Conservation (phyloP, 2,888 invertebrate genomes). For the Morpho achilles region DNA sequence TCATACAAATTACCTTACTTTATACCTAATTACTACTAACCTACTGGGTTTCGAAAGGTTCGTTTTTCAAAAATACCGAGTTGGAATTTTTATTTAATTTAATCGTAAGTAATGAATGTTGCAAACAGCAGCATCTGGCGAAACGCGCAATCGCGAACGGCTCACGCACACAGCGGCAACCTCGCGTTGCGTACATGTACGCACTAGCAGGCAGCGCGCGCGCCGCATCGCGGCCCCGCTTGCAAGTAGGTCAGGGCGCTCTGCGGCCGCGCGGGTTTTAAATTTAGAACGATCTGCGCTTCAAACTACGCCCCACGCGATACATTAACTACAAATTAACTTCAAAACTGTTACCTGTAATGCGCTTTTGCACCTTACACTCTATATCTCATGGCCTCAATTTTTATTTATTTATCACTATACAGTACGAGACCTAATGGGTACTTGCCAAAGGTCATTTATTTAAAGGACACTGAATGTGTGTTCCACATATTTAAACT, state of each 20-base stretch:
- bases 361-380: constrained; percentile 32
- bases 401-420: too few species aligned
- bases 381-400: neutral
- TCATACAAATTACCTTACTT: neutral
- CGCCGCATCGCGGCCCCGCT: constrained; percentile 77
- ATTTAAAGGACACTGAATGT: constrained; percentile 19
- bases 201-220: constrained; percentile 59
- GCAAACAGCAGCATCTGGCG: constrained; percentile 73
- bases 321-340: constrained; percentile 60
- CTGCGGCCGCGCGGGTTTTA: constrained; percentile 76
- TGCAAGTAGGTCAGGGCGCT: constrained; percentile 78
- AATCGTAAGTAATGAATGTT: constrained; percentile 51
- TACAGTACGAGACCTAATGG: constrained; percentile 7
- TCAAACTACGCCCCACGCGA: constrained; percentile 69
- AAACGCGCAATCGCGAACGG: constrained; percentile 69
- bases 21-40: neutral
- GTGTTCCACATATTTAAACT: constrained; percentile 18
- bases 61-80: constrained; percentile 8
- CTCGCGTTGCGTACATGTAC: constrained; percentile 48
- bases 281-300: constrained; percentile 77
- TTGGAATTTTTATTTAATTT: constrained; percentile 37
- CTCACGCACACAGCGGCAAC: constrained; percentile 60
- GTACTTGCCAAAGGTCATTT: constrained; percentile 18
- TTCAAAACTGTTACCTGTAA: constrained; percentile 27
- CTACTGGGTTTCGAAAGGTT: neutral